phyloP scores from a whole-genome alignment of 2,888 invertebrate species.

The Callyntrura guangdongensis region DNA sequence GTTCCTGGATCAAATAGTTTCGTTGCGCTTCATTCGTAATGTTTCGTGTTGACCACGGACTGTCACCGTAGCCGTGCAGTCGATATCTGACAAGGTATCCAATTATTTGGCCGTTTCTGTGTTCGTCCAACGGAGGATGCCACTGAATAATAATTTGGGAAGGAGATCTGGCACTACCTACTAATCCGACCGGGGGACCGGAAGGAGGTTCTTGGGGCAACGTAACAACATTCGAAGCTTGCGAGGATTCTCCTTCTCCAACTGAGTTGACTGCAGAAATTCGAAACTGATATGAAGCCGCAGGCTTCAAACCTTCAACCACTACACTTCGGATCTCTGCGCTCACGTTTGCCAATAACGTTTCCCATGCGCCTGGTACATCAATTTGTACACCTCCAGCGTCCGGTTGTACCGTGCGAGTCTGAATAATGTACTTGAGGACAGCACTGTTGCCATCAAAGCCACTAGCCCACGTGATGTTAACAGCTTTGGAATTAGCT shows the following conservation, averaged over 20 bases:
- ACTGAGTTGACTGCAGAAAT: constrained; percentile 99
- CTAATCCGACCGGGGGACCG: constrained; percentile 97
- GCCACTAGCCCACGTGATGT: constrained; percentile 97
- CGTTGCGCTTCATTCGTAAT: constrained; percentile 97
- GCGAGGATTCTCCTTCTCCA: constrained; percentile 97
- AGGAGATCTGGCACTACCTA: constrained; percentile 96
- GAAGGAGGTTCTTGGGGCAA: constrained; percentile 99
- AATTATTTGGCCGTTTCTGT: constrained; percentile 97
- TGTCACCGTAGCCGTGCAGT: constrained; percentile 95
- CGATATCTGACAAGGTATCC: constrained; percentile 97
- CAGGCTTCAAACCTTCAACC: constrained; percentile 95
- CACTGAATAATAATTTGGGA: constrained; percentile 99
- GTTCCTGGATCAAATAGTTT: constrained; percentile 95
- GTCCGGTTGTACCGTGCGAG: constrained; percentile 91
- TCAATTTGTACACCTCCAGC: constrained; percentile 81
- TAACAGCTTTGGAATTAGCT: constrained; percentile 89
- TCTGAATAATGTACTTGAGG: constrained; percentile 96
- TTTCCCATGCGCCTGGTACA: constrained; percentile 89
- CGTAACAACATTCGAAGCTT: constrained; percentile 95
- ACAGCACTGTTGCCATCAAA: constrained; percentile 99
- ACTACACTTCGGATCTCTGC: constrained; percentile 92
- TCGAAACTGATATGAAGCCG: constrained; percentile 97
- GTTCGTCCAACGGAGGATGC: constrained; percentile 97
- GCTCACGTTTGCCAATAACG: constrained; percentile 94
- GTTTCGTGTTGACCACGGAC: constrained; percentile 96